Evolutionary conservation across 2,797 vertebrate genomes (phyloP).

Genomic region (Chiroxiphia lanceolata): DNA sequence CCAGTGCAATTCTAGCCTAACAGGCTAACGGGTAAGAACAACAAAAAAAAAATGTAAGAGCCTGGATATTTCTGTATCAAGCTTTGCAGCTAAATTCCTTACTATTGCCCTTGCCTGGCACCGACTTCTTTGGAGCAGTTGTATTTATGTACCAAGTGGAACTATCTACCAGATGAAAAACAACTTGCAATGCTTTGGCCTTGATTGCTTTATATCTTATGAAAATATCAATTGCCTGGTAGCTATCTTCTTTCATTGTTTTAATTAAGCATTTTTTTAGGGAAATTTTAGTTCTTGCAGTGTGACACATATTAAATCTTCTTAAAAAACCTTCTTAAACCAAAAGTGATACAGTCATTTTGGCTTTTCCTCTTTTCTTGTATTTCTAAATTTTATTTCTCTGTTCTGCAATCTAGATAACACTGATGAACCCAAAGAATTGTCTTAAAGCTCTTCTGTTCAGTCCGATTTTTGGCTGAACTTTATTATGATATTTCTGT

Average conservation of each 20-base stretch:
- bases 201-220: slow-evolving; percentile 3
- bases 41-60: not conserved
- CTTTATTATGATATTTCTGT: not conserved
- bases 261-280: not conserved
- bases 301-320: not conserved
- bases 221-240: slow-evolving; percentile 32
- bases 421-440: not conserved
- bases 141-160: not conserved
- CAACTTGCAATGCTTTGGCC: not conserved
- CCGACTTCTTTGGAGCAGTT: not conserved
- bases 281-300: not conserved
- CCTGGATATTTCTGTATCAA: not conserved
- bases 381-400: not conserved
- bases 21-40: not conserved
- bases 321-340: not conserved
- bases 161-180: not conserved
- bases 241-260: not conserved
- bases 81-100: not conserved
- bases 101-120: not conserved
- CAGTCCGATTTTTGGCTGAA: not conserved
- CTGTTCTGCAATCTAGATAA: not conserved
- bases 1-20: not conserved
- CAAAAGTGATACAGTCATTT: not conserved
- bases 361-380: not conserved
- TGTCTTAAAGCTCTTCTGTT: not conserved